These are phyloP conservation scores for Nymphalis c-album DNA, from an alignment of 2,888 invertebrate species.

Conservation along the genomic window DNA sequence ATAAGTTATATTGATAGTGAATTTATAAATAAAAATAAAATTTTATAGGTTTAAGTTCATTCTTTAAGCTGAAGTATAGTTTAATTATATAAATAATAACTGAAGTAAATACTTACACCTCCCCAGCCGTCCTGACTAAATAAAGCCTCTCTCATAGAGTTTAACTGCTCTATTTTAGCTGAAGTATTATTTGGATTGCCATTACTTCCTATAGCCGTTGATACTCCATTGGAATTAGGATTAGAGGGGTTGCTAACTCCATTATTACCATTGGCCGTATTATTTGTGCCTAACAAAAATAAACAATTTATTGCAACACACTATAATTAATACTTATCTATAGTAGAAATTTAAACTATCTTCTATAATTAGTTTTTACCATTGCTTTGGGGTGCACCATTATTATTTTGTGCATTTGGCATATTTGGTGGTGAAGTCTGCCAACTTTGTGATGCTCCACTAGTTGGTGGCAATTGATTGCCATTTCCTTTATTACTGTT, in stretches of 20 bases:
- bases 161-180: slow-evolving; percentile 93
- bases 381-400: slow-evolving; percentile 72
- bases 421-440: slow-evolving; percentile 72
- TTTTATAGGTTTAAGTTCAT: no score
- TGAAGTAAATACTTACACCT: slow-evolving; percentile 84
- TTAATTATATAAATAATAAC: not conserved
- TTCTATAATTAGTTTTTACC: slow-evolving; percentile 50
- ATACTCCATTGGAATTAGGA: slow-evolving; percentile 62
- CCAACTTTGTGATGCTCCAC: slow-evolving; percentile 71
- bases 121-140: slow-evolving; percentile 97
- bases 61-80: no score
- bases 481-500: slow-evolving; percentile 77
- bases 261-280: slow-evolving; percentile 65
- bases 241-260: slow-evolving; percentile 75
- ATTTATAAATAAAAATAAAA: no score
- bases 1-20: not conserved
- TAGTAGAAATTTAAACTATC: not conserved
- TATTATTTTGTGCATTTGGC: slow-evolving; percentile 77
- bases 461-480: slow-evolving; percentile 72
- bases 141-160: slow-evolving; percentile 94
- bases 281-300: slow-evolving; percentile 61
- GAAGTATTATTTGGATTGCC: slow-evolving; percentile 82
- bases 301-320: not conserved
- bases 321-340: not conserved
- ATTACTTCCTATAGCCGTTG: slow-evolving; percentile 67